A percentile compares a stretch with the other conserved stretches of the same genome.
These are phyloP conservation scores for Machimus rusticus DNA, from an alignment of 2,888 invertebrate species.

Conservation along the genomic window DNA sequence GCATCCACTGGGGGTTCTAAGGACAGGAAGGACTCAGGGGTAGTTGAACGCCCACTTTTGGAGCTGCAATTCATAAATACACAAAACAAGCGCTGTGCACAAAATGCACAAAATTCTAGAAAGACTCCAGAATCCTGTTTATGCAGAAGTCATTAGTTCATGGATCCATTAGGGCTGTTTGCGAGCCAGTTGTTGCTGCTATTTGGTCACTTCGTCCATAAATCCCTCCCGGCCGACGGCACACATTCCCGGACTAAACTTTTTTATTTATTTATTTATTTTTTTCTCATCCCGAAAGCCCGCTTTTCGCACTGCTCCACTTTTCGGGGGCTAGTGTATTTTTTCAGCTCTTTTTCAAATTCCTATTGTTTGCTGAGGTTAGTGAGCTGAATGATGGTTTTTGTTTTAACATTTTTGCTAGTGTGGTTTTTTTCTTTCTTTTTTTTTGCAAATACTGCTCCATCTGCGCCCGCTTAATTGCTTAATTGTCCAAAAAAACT, in stretches of 20 bases:
- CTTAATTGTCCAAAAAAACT: slow-evolving; percentile 1
- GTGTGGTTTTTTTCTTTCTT: not conserved
- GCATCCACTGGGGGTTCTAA: not conserved
- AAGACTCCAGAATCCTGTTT: not conserved
- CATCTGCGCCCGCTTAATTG: not conserved
- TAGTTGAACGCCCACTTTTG: not conserved
- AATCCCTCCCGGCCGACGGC: not conserved
- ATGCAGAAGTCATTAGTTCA: slow-evolving; percentile 22
- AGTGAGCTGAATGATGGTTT: not conserved
- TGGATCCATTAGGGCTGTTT: slow-evolving; percentile 19
- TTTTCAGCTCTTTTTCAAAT: not conserved
- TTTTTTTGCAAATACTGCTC: not conserved
- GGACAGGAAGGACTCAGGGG: not conserved
- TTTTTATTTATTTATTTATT: not conserved
- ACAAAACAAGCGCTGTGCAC: not conserved
- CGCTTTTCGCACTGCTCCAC: not conserved
- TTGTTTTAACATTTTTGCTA: not conserved
- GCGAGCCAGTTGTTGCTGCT: not conserved
- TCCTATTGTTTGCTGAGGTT: not conserved
- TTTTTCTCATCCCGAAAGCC: not conserved
- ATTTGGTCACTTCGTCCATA: not conserved
- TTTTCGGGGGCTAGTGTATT: not conserved
- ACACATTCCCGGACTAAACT: not conserved
- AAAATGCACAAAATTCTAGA: not conserved
- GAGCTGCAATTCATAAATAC: not conserved